These are phyloP conservation scores for Hyperoplus lanceolatus DNA, from an alignment of 2,797 vertebrate genomes.

Conservation along the genomic window DNA sequence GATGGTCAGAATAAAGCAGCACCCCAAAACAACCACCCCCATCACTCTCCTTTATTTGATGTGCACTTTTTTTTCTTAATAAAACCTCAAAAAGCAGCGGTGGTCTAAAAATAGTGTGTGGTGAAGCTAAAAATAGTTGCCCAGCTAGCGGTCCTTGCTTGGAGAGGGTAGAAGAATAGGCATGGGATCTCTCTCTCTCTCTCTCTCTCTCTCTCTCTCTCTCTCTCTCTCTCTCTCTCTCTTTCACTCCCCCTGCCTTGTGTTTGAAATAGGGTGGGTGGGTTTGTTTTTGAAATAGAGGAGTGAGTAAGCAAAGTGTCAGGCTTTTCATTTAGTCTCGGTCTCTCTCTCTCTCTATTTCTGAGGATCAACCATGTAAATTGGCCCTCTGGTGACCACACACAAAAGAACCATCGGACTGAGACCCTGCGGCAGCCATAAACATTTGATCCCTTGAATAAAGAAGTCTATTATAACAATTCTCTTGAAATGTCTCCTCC, in stretches of 20 bases:
- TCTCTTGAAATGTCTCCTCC: conserved; percentile 45
- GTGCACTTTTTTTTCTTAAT: conserved; percentile 90
- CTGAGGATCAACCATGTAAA: conserved; percentile 88
- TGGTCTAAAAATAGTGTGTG: conserved; percentile 96
- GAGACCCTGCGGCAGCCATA: conserved; percentile 87
- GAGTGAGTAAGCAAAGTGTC: conserved; percentile 81
- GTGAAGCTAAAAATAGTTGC: conserved; percentile 94
- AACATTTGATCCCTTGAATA: conserved; percentile 91
- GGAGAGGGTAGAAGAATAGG: conserved; percentile 96
- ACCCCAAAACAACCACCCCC: conserved; percentile 62
- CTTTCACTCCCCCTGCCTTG: conserved; percentile 76
- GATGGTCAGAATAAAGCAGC: conserved; percentile 83
- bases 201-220: conserved; percentile 84
- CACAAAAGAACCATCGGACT: conserved; percentile 82
- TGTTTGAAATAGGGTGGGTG: conserved; percentile 83
- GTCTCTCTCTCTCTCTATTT: conserved; percentile 75
- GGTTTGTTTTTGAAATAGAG: conserved; percentile 75
- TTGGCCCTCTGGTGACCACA: conserved; percentile 88
- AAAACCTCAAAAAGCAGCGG: conserved; percentile 93
- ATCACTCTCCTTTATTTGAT: conserved; percentile 66
- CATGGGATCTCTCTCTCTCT: conserved; percentile 88
- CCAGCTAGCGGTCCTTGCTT: conserved; percentile 90
- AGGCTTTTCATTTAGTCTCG: conserved; percentile 89
- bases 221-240: conserved; percentile 82
- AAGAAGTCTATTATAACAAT: conserved; percentile 79